phyloP scores from a whole-genome alignment of 2,797 vertebrate genomes.

The Lagorchestes hirsutus region DNA sequence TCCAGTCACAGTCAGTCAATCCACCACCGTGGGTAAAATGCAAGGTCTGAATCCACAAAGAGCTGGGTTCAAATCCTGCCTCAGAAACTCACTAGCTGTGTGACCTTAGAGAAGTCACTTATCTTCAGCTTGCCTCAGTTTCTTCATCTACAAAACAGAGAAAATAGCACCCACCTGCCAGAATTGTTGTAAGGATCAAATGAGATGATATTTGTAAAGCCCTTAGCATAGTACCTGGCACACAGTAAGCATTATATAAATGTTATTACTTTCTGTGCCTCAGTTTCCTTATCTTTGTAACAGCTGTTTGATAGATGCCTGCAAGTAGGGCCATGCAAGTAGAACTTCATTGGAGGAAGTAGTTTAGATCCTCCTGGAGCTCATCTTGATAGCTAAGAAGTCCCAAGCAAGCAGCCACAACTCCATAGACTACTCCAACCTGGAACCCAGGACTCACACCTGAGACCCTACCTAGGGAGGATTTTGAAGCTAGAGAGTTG shows the following conservation, averaged over 20 bases:
- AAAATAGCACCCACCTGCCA: neutral
- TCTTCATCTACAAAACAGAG: neutral
- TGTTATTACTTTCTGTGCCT: neutral
- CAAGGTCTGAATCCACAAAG: neutral
- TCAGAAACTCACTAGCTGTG: neutral
- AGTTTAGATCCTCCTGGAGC: neutral
- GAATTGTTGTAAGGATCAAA: neutral
- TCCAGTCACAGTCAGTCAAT: neutral
- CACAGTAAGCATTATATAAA: neutral
- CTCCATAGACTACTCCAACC: neutral
- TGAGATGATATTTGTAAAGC: neutral
- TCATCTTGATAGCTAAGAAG: neutral
- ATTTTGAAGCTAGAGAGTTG: neutral
- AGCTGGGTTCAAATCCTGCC: neutral
- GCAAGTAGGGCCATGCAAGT: neutral
- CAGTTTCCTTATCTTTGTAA: neutral
- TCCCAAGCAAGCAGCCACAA: neutral
- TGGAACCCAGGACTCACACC: neutral
- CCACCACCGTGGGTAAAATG: neutral
- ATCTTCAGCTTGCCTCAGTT: neutral
- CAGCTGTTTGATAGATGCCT: neutral
- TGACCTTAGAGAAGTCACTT: neutral
- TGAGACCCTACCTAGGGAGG: neutral
- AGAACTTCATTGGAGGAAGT: neutral
- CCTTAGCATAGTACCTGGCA: neutral